phyloP scores from a whole-genome alignment of 2,797 vertebrate genomes.

The Etheostoma nigrum region DNA sequence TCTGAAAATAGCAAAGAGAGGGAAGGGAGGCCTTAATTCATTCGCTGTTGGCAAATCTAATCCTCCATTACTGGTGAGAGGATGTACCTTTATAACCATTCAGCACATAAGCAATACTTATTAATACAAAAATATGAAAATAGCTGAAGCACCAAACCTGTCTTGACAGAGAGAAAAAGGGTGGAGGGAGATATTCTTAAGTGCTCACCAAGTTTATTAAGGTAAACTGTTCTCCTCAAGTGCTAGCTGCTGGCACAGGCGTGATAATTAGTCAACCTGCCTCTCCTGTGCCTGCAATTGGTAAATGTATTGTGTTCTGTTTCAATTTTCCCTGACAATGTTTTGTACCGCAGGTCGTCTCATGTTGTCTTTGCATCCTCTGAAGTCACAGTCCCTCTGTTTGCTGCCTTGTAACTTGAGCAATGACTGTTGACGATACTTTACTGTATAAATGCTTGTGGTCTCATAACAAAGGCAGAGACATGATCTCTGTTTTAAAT shows the following conservation, averaged over 20 bases:
- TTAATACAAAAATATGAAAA: constrained; percentile 26
- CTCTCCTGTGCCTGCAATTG: constrained; percentile 32
- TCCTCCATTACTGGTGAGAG: constrained; percentile 50
- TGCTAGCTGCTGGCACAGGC: constrained; percentile 14
- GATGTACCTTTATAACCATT: constrained; percentile 29
- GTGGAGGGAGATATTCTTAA: constrained; percentile 15
- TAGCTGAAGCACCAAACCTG: constrained; percentile 19
- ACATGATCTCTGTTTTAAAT: constrained; percentile 39
- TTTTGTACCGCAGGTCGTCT: constrained; percentile 60
- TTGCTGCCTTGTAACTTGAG: constrained; percentile 60
- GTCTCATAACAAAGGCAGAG: constrained; percentile 64
- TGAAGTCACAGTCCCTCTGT: constrained; percentile 53
- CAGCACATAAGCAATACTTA: constrained; percentile 17
- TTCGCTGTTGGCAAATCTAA: constrained; percentile 54
- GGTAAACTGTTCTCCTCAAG: constrained; percentile 51
- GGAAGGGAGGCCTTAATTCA: constrained; percentile 67
- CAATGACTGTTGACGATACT: constrained; percentile 60
- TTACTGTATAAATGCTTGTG: constrained; percentile 52
- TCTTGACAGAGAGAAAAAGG: constrained; percentile 6
- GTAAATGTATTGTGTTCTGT: constrained; percentile 50
- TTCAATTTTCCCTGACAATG: constrained; percentile 70
- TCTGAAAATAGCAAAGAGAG: constrained; percentile 75
- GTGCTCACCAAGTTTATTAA: constrained; percentile 48
- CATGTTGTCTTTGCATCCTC: constrained; percentile 64
- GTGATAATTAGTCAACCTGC: constrained; percentile 51